Evolutionary conservation across 2,888 invertebrate genomes (phyloP).

Genomic region (Rhabditoides inermis): DNA sequence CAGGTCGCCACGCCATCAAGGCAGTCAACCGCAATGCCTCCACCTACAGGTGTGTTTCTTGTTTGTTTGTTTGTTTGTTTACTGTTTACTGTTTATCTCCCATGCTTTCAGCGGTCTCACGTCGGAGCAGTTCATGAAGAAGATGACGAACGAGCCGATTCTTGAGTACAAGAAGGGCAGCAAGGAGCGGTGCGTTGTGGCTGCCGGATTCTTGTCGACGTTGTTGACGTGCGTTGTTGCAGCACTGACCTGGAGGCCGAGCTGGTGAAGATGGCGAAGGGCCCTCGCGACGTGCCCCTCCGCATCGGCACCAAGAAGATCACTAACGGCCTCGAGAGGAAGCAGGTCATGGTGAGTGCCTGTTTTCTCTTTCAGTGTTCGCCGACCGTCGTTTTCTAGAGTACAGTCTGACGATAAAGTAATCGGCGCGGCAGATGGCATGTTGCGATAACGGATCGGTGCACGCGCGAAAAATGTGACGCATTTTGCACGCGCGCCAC

Average conservation of each 20-base stretch:
- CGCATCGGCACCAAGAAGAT: slow-evolving; percentile 82
- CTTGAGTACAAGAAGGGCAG: slow-evolving; percentile 72
- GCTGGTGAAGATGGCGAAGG: slow-evolving; percentile 10
- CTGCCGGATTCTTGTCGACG: too few species aligned
- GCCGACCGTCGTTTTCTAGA: neutral
- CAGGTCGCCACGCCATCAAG: too few species aligned
- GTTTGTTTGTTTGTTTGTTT: neutral
- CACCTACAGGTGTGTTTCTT: neutral
- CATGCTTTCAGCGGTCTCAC: slow-evolving; percentile 43
- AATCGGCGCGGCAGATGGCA: neutral
- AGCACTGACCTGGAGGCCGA: slow-evolving; percentile 21
- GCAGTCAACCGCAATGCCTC: neutral
- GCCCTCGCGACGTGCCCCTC: slow-evolving; percentile 75
- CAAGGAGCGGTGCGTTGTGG: slow-evolving; percentile 68
- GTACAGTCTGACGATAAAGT: too few species aligned
- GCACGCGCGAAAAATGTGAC: too few species aligned
- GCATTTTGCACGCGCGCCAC: too few species aligned
- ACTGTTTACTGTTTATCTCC: neutral
- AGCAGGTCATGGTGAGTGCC: slow-evolving; percentile 66
- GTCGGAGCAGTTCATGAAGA: slow-evolving; percentile 50
- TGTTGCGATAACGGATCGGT: neutral
- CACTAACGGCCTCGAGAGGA: slow-evolving; percentile 53
- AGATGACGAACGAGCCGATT: slow-evolving; percentile 57
- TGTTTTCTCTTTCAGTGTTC: too few species aligned
- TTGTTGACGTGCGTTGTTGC: too few species aligned